phyloP scores from a whole-genome alignment of 2,797 vertebrate species.

The Chaenodraco wilsoni region DNA sequence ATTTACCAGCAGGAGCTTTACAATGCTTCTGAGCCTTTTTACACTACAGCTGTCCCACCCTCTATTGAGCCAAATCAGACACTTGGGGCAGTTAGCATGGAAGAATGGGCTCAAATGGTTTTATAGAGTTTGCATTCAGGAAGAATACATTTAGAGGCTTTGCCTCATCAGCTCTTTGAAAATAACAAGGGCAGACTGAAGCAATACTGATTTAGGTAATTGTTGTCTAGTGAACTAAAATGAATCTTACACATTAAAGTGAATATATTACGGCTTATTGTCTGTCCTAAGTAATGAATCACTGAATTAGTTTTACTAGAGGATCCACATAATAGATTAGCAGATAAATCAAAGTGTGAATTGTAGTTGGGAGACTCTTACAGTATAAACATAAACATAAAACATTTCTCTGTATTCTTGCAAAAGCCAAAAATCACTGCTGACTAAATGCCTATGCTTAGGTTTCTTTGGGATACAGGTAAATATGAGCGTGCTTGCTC shows the following conservation, averaged over 20 bases:
- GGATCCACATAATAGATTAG: not conserved
- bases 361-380: not conserved
- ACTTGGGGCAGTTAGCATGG: slow-evolving; percentile 12
- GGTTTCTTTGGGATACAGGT: not conserved
- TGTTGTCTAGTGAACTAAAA: not conserved
- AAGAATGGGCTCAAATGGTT: slow-evolving; percentile 23
- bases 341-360: not conserved
- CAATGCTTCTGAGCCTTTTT: slow-evolving; percentile 21
- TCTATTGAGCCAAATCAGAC: slow-evolving; percentile 33
- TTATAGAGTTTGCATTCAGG: slow-evolving; percentile 5
- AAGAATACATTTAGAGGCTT: slow-evolving; percentile 19
- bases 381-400: not conserved
- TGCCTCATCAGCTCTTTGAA: slow-evolving; percentile 25
- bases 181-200: slow-evolving; percentile 11
- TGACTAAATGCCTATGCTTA: not conserved
- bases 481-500: not conserved
- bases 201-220: not conserved
- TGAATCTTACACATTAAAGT: not conserved
- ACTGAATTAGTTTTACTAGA: not conserved
- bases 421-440: not conserved
- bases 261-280: not conserved
- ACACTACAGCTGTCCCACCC: slow-evolving; percentile 17
- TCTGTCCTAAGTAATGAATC: not conserved
- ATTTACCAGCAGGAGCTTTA: slow-evolving; percentile 38
- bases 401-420: not conserved